A percentile compares a stretch with the other conserved stretches of the same genome.
Conservation (phyloP, 2,888 invertebrate genomes). For the Graphium colonna region DNA sequence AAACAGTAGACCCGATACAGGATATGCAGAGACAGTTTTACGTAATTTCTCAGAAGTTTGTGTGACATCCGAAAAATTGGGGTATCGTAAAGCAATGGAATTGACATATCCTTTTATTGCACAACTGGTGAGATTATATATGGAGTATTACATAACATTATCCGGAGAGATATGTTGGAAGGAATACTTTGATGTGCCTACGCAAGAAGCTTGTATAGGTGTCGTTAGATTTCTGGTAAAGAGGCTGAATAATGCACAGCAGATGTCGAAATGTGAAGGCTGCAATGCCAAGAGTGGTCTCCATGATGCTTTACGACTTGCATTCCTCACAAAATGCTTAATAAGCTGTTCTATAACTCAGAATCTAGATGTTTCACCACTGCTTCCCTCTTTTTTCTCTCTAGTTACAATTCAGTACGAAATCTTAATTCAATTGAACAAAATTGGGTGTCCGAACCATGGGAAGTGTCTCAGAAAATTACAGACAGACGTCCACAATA, state of each 20-base stretch:
- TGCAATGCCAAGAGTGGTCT: constrained; percentile 50
- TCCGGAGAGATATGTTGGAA: constrained; percentile 25
- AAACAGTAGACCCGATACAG: constrained; percentile 32
- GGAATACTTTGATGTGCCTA: constrained; percentile 31
- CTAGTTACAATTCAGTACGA: constrained; percentile 46
- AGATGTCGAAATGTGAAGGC: constrained; percentile 59
- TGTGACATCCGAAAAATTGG: constrained; percentile 47
- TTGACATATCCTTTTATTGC: constrained; percentile 54
- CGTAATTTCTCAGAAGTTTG: constrained; percentile 44
- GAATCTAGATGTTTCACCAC: constrained; percentile 34
- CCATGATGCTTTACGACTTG: constrained; percentile 57
- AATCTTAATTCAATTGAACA: constrained; percentile 42
- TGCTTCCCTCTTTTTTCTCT: constrained; percentile 34
- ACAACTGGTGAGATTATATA: constrained; percentile 53
- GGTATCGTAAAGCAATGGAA: constrained; percentile 41
- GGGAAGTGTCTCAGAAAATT: constrained; percentile 53
- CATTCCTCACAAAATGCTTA: constrained; percentile 50
- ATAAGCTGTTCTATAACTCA: constrained; percentile 38
- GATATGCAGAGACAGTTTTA: constrained; percentile 42
- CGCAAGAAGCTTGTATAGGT: constrained; percentile 45
- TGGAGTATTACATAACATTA: constrained; percentile 44
- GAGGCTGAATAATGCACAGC: constrained; percentile 41
- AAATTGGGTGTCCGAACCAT: constrained; percentile 47
- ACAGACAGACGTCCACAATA: constrained; percentile 63
- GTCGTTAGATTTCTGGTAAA: constrained; percentile 45